Percentiles rank a stretch among this genome's conserved stretches.
Evolutionary conservation across 2,888 invertebrate genomes (phyloP).

Genomic region (Cactoblastis cactorum): DNA sequence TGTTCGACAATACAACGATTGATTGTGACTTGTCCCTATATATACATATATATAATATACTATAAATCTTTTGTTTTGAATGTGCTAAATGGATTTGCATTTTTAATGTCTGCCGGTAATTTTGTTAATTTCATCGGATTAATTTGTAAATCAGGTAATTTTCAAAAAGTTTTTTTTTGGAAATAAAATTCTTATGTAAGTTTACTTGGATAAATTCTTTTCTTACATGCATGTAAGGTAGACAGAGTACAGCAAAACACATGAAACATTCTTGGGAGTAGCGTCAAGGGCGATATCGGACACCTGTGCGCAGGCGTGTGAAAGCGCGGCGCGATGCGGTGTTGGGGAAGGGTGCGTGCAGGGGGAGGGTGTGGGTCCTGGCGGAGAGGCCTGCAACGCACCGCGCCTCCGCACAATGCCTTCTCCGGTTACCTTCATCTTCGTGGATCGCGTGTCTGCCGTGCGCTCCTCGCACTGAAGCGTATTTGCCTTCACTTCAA

Average conservation of each 20-base stretch:
- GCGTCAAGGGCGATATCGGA: conserved; percentile 75
- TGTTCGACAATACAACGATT: too few relatives aligned
- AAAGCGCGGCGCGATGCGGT: conserved; percentile 50
- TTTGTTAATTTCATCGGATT: too few relatives aligned
- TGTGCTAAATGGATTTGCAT: too few relatives aligned
- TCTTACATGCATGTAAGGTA: background rate
- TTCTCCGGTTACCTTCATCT: conserved; percentile 73
- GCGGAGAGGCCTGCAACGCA: conserved; percentile 57
- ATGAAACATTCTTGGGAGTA: conserved; percentile 55
- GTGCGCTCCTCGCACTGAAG: conserved; percentile 36
- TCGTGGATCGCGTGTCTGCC: conserved; percentile 65
- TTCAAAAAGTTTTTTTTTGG: background rate
- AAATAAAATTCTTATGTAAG: conserved; percentile 8
- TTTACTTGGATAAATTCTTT: conserved; percentile 9
- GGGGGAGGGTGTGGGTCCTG: conserved; percentile 27
- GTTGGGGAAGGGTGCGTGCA: conserved; percentile 21
- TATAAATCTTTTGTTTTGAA: too few relatives aligned
- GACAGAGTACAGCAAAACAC: conserved; percentile 22
- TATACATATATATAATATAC: too few relatives aligned
- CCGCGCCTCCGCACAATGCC: conserved; percentile 72
- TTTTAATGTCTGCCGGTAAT: too few relatives aligned
- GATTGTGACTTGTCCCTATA: too few relatives aligned
- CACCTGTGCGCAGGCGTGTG: conserved; percentile 77
- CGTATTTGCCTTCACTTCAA: conserved; percentile 48
- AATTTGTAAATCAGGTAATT: too few relatives aligned